phyloP scores from a whole-genome alignment of 2,888 invertebrate species.

The Trypoxylon attenuatum region DNA sequence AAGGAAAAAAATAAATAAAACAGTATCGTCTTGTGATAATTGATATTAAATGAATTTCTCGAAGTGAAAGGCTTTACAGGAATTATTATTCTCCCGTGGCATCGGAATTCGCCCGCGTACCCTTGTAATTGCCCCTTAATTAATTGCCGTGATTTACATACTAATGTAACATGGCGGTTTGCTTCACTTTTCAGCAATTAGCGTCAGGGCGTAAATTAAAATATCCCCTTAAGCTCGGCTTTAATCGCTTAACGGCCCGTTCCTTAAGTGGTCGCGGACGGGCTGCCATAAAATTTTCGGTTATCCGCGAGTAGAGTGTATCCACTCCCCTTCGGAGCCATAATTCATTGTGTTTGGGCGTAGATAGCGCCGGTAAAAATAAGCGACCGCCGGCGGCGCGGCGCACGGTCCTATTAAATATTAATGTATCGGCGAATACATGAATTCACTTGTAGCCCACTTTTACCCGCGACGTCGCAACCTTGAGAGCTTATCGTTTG shows the following conservation, averaged over 20 bases:
- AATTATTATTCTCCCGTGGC: slow-evolving; percentile 7
- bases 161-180: slow-evolving; percentile 17
- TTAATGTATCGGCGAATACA: slow-evolving; percentile 49
- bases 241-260: slow-evolving; percentile 27
- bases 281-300: slow-evolving; percentile 37
- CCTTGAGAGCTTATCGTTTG: slow-evolving; percentile 6
- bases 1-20: too few relatives aligned
- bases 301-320: slow-evolving; percentile 28
- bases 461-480: slow-evolving; percentile 17
- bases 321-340: slow-evolving; percentile 20
- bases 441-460: slow-evolving; percentile 34
- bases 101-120: slow-evolving; percentile 13
- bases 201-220: slow-evolving; percentile 42
- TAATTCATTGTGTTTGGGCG: slow-evolving; percentile 49
- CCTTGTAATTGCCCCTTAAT: slow-evolving; percentile 33
- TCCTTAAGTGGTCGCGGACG: slow-evolving; percentile 41
- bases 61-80: too few relatives aligned
- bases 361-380: slow-evolving; percentile 44
- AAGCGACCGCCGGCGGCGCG: slow-evolving; percentile 13
- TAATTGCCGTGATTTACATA: slow-evolving; percentile 30
- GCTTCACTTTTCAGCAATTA: slow-evolving; percentile 22
- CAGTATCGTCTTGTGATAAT: too few relatives aligned
- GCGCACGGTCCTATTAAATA: slow-evolving; percentile 45
- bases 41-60: too few relatives aligned
- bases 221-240: slow-evolving; percentile 31